Evolutionary conservation across 2,113 vertebrate species (phyloP), one percentile per base, ranked within the genome.

Genomic region (Fulmarus glacialis): DNA sequence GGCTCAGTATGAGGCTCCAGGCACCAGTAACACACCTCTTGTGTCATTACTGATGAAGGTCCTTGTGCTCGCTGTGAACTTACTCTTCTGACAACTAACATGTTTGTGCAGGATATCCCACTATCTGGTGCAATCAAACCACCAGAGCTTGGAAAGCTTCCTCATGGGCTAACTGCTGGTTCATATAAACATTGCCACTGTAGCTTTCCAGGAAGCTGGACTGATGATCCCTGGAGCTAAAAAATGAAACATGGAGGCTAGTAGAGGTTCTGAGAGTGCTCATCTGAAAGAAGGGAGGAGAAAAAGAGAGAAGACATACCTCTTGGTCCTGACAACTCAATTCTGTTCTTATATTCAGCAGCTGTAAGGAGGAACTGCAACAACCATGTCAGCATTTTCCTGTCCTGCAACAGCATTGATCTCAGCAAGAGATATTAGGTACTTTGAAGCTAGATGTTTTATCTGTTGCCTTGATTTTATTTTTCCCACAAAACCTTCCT

Each of bases 21-120:
- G 97, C 93, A 11, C 97, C 96, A 96, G 68, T 96, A 52, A 48
- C 87, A 96, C 29, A 80, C 27, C 29, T 34, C 91, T 97, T 8
- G 86, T 87, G 62, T 96, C 79, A 1, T 16, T 77, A 27, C 52
- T 72, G 5, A 82, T 62, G 22, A 94, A 50, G 9, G 38, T 87
- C 27, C 83, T 4, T 15, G 79, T 87, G 26, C 8, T 90, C 67
- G 97, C 83, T 21, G 4, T n/a, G 81, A 96, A 97, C 13, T 8
- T 18, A 26, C 12, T 4, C 15, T 0, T 89, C 43, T 36, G 43
- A 1, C 91, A 85, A 19, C 58, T 74, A 45, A 89, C n/a, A 64
- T 92, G 80, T 21, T 30, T 12, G 17, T 9, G 4, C 22, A 32
- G 21, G 34, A 6, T 16, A 50, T 32, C 23, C 0, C 0, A 42